Evolutionary conservation across 2,113 vertebrate species (phyloP).

Genomic region (cattle (Bos taurus)): DNA sequence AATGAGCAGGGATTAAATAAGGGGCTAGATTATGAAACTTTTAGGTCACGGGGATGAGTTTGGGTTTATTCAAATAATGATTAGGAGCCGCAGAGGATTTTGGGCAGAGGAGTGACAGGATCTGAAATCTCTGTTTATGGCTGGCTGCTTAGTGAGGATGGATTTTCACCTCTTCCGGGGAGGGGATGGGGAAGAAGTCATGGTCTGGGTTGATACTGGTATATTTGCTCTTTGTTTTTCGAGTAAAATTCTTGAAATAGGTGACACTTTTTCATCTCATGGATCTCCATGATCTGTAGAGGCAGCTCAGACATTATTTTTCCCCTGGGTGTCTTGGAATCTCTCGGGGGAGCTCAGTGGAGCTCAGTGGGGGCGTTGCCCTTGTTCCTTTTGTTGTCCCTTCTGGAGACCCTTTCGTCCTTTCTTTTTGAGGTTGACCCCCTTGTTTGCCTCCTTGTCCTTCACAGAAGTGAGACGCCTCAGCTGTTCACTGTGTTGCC

Average conservation of each 20-base stretch:
- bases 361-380: not conserved
- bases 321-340: not conserved
- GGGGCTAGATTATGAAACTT: not conserved
- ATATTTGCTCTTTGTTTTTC: not conserved
- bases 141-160: not conserved
- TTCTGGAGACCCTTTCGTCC: not conserved
- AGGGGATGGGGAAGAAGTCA: not conserved
- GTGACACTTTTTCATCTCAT: too few relatives aligned
- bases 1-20: not conserved
- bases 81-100: not conserved
- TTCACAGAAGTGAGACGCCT: constrained; percentile 89
- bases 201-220: not conserved
- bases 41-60: not conserved
- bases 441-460: not conserved
- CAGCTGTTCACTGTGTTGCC: constrained; percentile 92
- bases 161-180: not conserved
- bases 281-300: not conserved
- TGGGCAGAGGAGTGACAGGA: not conserved
- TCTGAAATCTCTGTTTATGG: not conserved
- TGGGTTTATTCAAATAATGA: not conserved
- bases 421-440: not conserved
- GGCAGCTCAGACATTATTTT: not conserved
- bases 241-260: not conserved
- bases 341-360: not conserved
- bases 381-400: not conserved